These are phyloP conservation scores for Spilarctia lutea DNA, from an alignment of 2,888 invertebrate genomes.

Conservation along the genomic window DNA sequence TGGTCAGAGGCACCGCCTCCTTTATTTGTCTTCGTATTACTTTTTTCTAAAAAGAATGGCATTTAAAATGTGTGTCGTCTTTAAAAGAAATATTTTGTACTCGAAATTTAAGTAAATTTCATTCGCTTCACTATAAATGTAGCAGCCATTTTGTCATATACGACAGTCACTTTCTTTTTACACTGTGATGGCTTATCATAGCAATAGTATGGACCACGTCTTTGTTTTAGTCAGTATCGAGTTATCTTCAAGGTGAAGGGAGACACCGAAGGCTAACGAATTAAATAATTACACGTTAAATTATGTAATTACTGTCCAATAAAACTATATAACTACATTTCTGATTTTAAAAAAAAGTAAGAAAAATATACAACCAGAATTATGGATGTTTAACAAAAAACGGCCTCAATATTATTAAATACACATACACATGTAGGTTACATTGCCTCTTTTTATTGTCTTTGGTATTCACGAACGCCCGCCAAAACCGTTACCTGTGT, in stretches of 20 bases:
- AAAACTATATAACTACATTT: background rate
- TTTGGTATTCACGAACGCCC: constrained; percentile 15
- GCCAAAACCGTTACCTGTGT: constrained; percentile 6
- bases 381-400: constrained; percentile 30
- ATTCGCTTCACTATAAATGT: background rate
- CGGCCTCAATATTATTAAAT: constrained; percentile 20
- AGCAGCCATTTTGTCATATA: constrained; percentile 6
- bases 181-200: background rate
- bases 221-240: constrained; percentile 39
- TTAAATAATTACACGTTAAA: constrained; percentile 7
- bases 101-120: constrained; percentile 13
- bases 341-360: background rate
- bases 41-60: constrained; percentile 8
- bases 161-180: constrained; percentile 1
- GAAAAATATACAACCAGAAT: constrained; percentile 32
- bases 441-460: constrained; percentile 22
- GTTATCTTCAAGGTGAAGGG: constrained; percentile 44
- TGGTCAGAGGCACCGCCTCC: constrained; percentile 4
- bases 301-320: constrained; percentile 5
- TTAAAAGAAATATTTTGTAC: background rate
- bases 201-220: constrained; percentile 26
- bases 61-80: constrained; percentile 11
- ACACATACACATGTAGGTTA: constrained; percentile 15
- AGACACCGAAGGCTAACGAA: constrained; percentile 30
- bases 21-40: background rate